Conservation (phyloP, 2,113 vertebrate genomes). For the Cheirogaleus medius region DNA sequence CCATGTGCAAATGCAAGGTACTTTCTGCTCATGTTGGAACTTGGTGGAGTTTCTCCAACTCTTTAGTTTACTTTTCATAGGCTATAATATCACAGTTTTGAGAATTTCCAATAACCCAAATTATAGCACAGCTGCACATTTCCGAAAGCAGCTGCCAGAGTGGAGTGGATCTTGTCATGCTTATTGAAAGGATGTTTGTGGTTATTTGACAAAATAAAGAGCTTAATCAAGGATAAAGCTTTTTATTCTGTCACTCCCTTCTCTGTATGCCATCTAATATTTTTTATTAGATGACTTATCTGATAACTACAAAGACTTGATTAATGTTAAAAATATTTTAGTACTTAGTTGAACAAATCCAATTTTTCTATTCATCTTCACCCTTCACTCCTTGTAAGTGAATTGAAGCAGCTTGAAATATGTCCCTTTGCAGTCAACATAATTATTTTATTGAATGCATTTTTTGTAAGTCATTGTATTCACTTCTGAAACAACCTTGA, state of each 20-base stretch:
- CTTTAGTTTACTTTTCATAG: constrained; percentile 38
- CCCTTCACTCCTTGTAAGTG: not conserved
- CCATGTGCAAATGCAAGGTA: constrained; percentile 15
- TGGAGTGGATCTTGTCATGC: not conserved
- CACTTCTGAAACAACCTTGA: not conserved
- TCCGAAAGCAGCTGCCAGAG: constrained; percentile 16
- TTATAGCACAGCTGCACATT: constrained; percentile 19
- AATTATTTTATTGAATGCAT: not conserved
- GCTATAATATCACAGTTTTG: constrained; percentile 9
- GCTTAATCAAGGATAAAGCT: not conserved
- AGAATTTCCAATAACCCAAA: constrained; percentile 37
- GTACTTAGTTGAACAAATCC: not conserved
- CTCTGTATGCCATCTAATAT: not conserved
- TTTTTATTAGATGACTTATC: not conserved
- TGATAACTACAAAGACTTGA: not conserved
- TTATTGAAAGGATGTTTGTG: constrained; percentile 37
- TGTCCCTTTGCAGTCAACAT: not conserved
- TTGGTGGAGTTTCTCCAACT: constrained; percentile 32
- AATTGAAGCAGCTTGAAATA: not conserved
- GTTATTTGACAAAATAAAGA: constrained; percentile 48
- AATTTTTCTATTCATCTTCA: not conserved
- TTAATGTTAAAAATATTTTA: constrained; percentile 36
- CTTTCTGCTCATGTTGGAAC: constrained; percentile 26
- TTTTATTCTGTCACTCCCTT: constrained; percentile 24
- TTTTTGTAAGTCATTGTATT: not conserved